Evolutionary conservation across 2,888 invertebrate species (phyloP).

Genomic region (Pristionchus arcanus): DNA sequence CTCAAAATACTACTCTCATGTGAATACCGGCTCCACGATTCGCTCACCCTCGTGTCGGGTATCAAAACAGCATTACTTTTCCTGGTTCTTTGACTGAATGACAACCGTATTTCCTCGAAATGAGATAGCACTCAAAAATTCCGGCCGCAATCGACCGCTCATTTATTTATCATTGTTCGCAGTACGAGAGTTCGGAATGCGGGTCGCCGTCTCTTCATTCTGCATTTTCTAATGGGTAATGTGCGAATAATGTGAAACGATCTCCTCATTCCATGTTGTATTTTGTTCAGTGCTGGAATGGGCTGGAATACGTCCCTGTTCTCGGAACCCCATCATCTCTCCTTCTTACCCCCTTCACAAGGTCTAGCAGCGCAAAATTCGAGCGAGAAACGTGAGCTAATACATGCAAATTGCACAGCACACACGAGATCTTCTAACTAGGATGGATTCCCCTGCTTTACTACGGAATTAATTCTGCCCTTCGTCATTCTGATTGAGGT

Average conservation of each 20-base stretch:
- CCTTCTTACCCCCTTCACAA: background rate
- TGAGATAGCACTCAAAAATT: background rate
- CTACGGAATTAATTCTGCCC: no score
- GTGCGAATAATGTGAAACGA: background rate
- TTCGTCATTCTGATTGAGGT: no score
- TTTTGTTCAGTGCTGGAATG: no score
- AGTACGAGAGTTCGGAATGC: background rate
- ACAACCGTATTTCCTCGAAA: background rate
- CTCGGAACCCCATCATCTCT: no score
- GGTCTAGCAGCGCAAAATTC: background rate
- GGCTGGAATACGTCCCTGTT: background rate
- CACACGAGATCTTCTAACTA: background rate
- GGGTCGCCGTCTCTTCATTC: background rate
- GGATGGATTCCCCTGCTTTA: background rate
- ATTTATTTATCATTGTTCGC: background rate
- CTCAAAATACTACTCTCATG: background rate
- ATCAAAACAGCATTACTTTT: constrained; percentile 2
- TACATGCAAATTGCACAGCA: constrained; percentile 24
- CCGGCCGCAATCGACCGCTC: background rate
- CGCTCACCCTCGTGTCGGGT: background rate
- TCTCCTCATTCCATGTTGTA: no score
- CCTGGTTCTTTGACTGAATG: background rate
- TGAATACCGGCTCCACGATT: background rate
- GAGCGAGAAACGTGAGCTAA: constrained; percentile 2
- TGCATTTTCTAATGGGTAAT: background rate